These are phyloP conservation scores for Allenopithecus nigroviridis DNA, from an alignment of 2,797 vertebrate species.

Conservation along the genomic window DNA sequence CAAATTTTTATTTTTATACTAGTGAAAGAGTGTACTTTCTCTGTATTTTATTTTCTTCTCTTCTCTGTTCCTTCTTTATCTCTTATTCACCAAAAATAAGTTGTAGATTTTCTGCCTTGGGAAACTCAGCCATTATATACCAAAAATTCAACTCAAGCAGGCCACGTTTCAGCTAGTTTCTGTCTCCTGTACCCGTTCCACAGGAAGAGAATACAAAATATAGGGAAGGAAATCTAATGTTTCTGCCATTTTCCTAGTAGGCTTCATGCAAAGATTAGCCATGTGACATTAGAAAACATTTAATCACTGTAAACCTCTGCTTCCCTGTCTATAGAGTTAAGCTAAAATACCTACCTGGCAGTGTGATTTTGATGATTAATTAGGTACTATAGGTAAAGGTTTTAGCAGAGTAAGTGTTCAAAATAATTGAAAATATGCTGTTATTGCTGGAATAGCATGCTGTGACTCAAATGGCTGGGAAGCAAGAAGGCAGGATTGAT, in stretches of 20 bases:
- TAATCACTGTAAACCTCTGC: slow-evolving; percentile 15
- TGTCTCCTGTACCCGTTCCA: neutral
- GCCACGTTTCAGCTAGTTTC: neutral
- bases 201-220: neutral
- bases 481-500: neutral
- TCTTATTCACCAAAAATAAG: slow-evolving; percentile 27
- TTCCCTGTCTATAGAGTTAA: slow-evolving; percentile 16
- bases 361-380: slow-evolving; percentile 28
- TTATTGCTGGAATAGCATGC: neutral
- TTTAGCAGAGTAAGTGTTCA: neutral
- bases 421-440: neutral
- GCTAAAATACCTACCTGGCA: neutral
- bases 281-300: slow-evolving; percentile 13
- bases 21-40: neutral
- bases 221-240: neutral
- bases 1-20: neutral
- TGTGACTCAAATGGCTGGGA: neutral
- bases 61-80: neutral
- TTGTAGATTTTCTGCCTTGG: neutral
- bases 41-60: neutral
- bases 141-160: neutral
- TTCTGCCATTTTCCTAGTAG: neutral
- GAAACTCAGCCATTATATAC: neutral
- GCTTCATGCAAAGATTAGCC: neutral
- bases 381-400: neutral